Percentiles rank a stretch among this genome's conserved stretches.
Evolutionary conservation across 2,113 vertebrate species (phyloP).

Genomic region (Hyperoodon ampullatus): DNA sequence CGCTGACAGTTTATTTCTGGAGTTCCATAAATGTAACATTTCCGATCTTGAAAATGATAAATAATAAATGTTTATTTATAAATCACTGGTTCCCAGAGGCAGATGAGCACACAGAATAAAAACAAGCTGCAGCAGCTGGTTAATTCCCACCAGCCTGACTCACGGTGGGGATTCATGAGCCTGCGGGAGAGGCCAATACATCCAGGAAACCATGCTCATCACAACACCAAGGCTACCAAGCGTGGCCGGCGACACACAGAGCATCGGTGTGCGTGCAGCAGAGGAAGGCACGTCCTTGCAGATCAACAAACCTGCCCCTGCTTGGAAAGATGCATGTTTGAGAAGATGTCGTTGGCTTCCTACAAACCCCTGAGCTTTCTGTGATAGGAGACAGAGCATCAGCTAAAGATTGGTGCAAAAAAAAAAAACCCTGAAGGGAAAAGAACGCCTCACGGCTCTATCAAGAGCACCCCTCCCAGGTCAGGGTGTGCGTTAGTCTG

Average conservation of each 20-base stretch:
- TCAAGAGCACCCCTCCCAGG: rapidly evolving
- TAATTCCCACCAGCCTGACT: neutral
- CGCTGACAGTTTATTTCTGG: neutral
- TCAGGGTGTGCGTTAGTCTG: rapidly evolving
- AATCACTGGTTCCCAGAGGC: neutral
- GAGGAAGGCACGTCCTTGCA: rapidly evolving
- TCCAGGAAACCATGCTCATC: rapidly evolving
- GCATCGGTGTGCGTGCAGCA: rapidly evolving
- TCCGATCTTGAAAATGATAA: neutral
- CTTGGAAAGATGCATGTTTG: rapidly evolving
- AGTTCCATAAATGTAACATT: neutral
- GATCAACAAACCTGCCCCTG: rapidly evolving
- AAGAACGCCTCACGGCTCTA: rapidly evolving
- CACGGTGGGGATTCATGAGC: rapidly evolving
- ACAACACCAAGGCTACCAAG: rapidly evolving
- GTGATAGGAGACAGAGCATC: no score
- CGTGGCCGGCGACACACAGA: rapidly evolving
- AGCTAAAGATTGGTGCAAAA: no score
- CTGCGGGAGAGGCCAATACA: rapidly evolving
- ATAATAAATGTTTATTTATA: constrained; percentile 16
- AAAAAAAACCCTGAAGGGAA: neutral
- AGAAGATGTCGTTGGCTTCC: neutral
- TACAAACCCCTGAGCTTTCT: neutral
- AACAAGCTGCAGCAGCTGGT: neutral
- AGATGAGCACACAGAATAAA: neutral